Percentiles rank a stretch among this genome's conserved stretches.
Evolutionary conservation across 2,888 invertebrate species (phyloP).

Genomic region (Agrochola macilenta): DNA sequence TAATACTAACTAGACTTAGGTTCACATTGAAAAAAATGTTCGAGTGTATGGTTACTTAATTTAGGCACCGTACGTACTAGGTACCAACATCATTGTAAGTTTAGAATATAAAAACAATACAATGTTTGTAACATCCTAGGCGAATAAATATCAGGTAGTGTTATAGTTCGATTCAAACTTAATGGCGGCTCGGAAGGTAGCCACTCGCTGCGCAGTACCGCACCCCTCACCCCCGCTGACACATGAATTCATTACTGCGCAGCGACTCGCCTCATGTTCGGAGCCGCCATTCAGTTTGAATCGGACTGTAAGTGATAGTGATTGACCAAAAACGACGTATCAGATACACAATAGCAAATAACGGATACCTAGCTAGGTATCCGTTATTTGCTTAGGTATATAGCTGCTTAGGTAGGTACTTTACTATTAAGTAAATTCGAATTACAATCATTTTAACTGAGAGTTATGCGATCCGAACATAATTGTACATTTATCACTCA

Average conservation of each 20-base stretch:
- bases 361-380: background rate
- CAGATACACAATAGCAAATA: too few species aligned
- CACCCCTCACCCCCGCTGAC: too few species aligned
- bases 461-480: constrained; percentile 9
- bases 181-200: too few species aligned
- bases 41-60: background rate
- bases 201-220: too few species aligned
- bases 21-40: background rate
- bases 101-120: background rate
- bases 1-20: background rate
- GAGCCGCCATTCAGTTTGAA: too few species aligned
- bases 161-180: too few species aligned
- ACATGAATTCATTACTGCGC: too few species aligned
- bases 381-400: too few species aligned
- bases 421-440: constrained; percentile 2
- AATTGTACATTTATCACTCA: constrained; percentile 21
- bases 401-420: background rate
- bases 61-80: background rate
- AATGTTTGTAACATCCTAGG: background rate
- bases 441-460: constrained; percentile 5
- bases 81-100: background rate
- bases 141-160: background rate
- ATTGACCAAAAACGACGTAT: background rate
- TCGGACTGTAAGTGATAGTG: background rate
- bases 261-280: too few species aligned